Evolutionary conservation across 2,113 vertebrate species (phyloP), one percentile per base, ranked within the genome.

Genomic region (Alces alces): DNA sequence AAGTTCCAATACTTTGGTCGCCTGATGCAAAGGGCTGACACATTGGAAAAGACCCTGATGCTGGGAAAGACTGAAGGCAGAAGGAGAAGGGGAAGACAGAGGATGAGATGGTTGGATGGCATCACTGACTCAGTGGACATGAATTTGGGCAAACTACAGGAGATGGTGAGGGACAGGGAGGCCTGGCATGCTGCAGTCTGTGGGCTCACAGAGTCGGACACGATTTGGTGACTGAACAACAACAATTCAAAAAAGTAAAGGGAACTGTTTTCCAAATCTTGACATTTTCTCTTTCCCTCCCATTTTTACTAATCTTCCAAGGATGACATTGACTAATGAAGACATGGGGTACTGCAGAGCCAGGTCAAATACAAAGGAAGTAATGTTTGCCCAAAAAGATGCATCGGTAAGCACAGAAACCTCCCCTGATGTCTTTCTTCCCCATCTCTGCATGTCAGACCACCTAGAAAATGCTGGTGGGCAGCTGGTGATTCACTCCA

Each of bases 401-500:
- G 12, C 23, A 25, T 3, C 50, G 2, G 3, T 60, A 21, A 5
- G 1, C 78, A 33, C 58, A 89, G 78, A 58, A 92, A 9, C 61
- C 15, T 0, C 45, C 96, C 70, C 88, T 9, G 64, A 36, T 73
- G n/a, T 84, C 58, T 64, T 94, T 50, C 88, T 89, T 43, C 79
- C 58, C 25, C 8, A 7, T 47, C 70, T 95, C 89, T 85, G 45
- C 85, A 88, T 86, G 93, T 97, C 88, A 95, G 55, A 86, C 61
- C 95, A 88, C 95, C 91, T 97, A 90, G 76, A 97, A 98, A 98
- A 94, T 94, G 95, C 89, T 39, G 73, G 86, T 61, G 79, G 93
- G 96, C 93, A 98, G 97, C 93, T 98, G 97, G 93, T 91, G 86
- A 95, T 95, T 78, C 85, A 94, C 96, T 97, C 94, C 92, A 98